Base-by-base conservation (phyloP, 2,888 invertebrate genomes). In the Heliconius ethilla region DNA sequence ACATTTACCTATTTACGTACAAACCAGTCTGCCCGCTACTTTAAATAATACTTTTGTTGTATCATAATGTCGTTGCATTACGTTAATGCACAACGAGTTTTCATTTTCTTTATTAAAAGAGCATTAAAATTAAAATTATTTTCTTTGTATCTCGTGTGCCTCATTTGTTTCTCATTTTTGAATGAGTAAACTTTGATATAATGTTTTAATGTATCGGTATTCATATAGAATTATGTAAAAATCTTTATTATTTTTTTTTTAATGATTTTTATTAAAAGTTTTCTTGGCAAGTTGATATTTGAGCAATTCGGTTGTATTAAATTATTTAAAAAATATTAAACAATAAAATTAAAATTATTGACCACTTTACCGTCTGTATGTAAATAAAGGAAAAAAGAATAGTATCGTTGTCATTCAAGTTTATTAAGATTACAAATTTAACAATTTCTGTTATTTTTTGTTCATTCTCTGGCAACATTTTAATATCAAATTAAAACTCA, bases 1-100 rank as follows among this genome's bases (percentile, higher is more conserved):
- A 83, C 79, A 82, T 77, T 80, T 78, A 82, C 82, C 84, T 83
- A 85, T 85, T 84, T 85, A 83, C 79, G 77, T 79, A 81, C 81
- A 67, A 40, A 67, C 67, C 67, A 33, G 13, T 70, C 62, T 40
- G 59, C 80, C 78, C 78, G 79, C 81, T 80, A 78, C 66, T 76
- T 76, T 69, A 78, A 75, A 77, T 40, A 45, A 70, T 63, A 75
- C 70, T 66, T 70, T 51, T 72, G 70, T 66, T 66, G 65, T 37
- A 76, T 27, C 4, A 37, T 59, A 37, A 37, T 72, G n/a, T 33
- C 55, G 40, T 51, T 51, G 7, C 70, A 25, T 70, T 37, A 76
- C 51, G 51, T 72, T 72, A 72, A 72, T 76, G 65, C 37, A 55
- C 51, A 51, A 72, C 22, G 76, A 70, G 51, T 65, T 37, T 72